Conservation (phyloP, 2,888 invertebrate species). For the Leucania comma region DNA sequence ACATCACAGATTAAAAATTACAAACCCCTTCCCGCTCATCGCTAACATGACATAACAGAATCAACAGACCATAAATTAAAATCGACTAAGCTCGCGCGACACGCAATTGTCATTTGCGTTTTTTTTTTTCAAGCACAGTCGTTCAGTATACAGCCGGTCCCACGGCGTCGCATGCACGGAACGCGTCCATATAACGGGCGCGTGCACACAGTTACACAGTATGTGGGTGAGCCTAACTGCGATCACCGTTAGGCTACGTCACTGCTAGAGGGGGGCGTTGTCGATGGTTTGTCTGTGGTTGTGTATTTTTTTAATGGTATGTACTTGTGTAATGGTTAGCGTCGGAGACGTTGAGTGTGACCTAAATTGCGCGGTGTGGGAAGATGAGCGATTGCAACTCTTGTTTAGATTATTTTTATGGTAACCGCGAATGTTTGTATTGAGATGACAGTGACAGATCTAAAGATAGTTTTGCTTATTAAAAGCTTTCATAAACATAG, state of each 20-base stretch:
- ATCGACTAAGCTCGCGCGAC: slow-evolving; percentile 42
- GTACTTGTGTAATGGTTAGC: slow-evolving; percentile 17
- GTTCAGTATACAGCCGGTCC: slow-evolving; percentile 72
- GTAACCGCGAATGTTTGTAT: neutral
- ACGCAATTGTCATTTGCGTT: slow-evolving; percentile 64
- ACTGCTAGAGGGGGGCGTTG: slow-evolving; percentile 75
- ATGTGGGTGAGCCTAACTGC: slow-evolving; percentile 89
- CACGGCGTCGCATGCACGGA: slow-evolving; percentile 78
- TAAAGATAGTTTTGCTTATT: no score
- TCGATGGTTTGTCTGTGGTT: slow-evolving; percentile 51
- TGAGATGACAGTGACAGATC: no score
- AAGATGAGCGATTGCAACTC: neutral
- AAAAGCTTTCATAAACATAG: no score
- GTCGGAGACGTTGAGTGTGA: slow-evolving; percentile 20
- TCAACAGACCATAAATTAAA: slow-evolving; percentile 33
- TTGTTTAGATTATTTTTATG: neutral
- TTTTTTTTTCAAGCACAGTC: slow-evolving; percentile 65
- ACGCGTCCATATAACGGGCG: slow-evolving; percentile 87
- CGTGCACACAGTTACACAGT: slow-evolving; percentile 85
- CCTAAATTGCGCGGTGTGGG: slow-evolving; percentile 4
- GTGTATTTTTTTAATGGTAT: slow-evolving; percentile 4
- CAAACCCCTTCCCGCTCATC: slow-evolving; percentile 28
- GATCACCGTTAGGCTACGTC: slow-evolving; percentile 86
- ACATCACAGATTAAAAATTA: neutral
- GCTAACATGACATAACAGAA: slow-evolving; percentile 34